Conservation (phyloP, 2,888 invertebrate genomes). For the Sinohyriopsis cumingii region DNA sequence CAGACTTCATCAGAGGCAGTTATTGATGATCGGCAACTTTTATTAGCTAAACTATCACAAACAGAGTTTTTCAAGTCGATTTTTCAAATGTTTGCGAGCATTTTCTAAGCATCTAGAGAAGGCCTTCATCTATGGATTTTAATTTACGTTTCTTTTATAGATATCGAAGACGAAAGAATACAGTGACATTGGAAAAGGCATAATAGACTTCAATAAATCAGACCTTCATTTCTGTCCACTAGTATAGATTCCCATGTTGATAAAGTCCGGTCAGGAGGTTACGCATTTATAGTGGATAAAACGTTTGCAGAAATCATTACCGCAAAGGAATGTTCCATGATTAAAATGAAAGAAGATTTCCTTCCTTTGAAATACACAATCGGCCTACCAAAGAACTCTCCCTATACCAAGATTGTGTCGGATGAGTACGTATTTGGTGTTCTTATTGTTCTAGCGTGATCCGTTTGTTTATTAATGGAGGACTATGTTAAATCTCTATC, state of each 20-base stretch:
- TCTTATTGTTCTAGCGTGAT: background rate
- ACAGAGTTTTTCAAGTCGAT: too few species aligned
- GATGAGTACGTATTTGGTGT: conserved; percentile 51
- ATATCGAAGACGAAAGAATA: conserved; percentile 5
- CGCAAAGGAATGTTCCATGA: conserved; percentile 51
- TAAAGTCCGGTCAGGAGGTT: conserved; percentile 13
- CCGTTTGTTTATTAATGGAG: background rate
- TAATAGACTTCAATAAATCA: conserved; percentile 27
- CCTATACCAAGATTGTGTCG: conserved; percentile 46
- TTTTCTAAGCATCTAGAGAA: too few species aligned
- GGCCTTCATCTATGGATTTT: too few species aligned
- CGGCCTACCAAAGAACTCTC: conserved; percentile 53
- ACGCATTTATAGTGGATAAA: conserved; percentile 33
- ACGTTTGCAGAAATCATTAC: conserved; percentile 33
- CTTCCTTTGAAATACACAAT: conserved; percentile 54
- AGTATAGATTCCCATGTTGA: conserved; percentile 25
- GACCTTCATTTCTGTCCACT: conserved; percentile 38
- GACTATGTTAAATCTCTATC: background rate
- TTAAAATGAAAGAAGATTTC: conserved; percentile 51
- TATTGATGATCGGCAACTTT: too few species aligned
- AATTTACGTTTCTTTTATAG: background rate
- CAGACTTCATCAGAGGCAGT: too few species aligned
- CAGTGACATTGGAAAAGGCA: conserved; percentile 19
- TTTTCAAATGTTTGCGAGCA: too few species aligned
- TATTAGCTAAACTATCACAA: too few species aligned